Percentiles rank a stretch among this genome's conserved stretches.
Evolutionary conservation across 2,113 vertebrate species (phyloP).

Genomic region (Phodopus roborovskii): DNA sequence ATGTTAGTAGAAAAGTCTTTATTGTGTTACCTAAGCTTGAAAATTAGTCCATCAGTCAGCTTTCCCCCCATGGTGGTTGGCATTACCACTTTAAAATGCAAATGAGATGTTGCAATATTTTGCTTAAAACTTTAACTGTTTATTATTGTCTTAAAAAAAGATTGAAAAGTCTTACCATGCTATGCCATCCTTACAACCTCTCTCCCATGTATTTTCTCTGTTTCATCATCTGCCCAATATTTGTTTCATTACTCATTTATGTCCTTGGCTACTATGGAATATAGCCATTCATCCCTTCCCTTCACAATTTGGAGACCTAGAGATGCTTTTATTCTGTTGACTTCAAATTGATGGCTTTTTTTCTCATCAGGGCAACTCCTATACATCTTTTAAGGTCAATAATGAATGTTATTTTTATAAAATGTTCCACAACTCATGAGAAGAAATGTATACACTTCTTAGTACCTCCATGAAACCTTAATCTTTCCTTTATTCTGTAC

Average conservation of each 20-base stretch:
- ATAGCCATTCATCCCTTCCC: neutral
- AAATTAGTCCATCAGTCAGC: neutral
- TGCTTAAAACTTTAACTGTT: neutral
- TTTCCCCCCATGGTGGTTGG: neutral
- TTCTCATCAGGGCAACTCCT: neutral
- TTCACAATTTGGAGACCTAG: neutral
- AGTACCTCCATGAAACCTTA: neutral
- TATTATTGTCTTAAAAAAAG: neutral
- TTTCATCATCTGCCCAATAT: neutral
- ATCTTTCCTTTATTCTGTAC: neutral
- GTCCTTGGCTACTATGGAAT: neutral
- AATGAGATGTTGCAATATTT: neutral
- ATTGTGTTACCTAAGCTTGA: neutral
- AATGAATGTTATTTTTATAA: neutral
- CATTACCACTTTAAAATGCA: slow-evolving; percentile 25
- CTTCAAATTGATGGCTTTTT: neutral
- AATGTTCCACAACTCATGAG: neutral
- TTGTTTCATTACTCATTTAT: neutral
- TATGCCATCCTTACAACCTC: neutral
- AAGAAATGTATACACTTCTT: neutral
- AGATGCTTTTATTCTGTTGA: neutral
- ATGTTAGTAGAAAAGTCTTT: neutral
- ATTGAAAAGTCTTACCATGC: neutral
- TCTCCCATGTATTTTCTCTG: neutral
- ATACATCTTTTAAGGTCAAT: neutral